Conservation (phyloP, 1,140 invertebrate genomes). For the Eueides isabella region DNA sequence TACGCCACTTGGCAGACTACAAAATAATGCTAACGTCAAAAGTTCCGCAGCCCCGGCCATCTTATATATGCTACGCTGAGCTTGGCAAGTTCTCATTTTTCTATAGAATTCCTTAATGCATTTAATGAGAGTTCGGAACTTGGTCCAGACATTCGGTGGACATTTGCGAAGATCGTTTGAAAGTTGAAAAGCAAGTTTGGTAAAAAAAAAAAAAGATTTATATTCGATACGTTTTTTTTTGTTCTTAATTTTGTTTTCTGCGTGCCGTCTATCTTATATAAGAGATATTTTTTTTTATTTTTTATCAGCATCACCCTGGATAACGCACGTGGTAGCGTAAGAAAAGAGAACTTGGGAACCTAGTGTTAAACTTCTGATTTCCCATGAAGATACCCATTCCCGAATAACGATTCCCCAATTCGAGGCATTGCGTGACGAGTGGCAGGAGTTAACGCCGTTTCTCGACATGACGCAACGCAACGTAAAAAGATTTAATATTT, state of each 20-base stretch:
- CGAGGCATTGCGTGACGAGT: too few species aligned
- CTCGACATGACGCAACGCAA: too few species aligned
- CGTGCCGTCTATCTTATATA: too few species aligned
- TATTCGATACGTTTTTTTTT: background rate
- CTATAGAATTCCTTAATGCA: slow-evolving; percentile 29
- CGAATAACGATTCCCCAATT: too few species aligned
- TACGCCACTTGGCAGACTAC: slow-evolving; percentile 35
- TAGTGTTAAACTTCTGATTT: too few species aligned
- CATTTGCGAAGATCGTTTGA: slow-evolving; percentile 4
- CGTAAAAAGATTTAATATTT: too few species aligned
- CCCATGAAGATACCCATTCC: too few species aligned
- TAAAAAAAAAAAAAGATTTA: slow-evolving; percentile 7
- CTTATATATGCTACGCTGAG: slow-evolving; percentile 31
- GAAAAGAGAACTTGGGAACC: too few species aligned
- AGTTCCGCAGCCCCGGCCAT: slow-evolving; percentile 30
- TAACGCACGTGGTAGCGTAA: too few species aligned
- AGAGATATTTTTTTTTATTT: too few species aligned
- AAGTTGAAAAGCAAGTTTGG: background rate
- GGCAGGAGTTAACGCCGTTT: too few species aligned
- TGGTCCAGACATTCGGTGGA: slow-evolving; percentile 17
- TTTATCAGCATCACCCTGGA: too few species aligned
- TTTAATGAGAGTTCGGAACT: slow-evolving; percentile 29
- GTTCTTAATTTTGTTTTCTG: background rate
- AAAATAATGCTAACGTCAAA: slow-evolving; percentile 35
- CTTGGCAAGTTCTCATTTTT: slow-evolving; percentile 39